A percentile compares a stretch with the other conserved stretches of the same genome.
These are phyloP conservation scores for Harlomillsia oculata DNA, from an alignment of 1,140 invertebrate species.

Conservation along the genomic window DNA sequence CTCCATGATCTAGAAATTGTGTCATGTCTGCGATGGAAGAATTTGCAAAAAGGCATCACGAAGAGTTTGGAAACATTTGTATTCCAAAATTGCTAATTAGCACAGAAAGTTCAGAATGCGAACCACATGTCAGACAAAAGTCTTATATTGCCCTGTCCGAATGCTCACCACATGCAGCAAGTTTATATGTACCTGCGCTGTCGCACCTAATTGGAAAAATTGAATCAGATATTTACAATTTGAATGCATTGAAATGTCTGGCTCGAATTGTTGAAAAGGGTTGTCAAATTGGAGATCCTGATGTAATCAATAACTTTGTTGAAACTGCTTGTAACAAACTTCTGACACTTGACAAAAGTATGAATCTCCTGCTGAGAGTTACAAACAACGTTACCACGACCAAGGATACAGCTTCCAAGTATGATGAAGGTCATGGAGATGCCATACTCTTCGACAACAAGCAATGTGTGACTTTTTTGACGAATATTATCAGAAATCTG, in stretches of 20 bases:
- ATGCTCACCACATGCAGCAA: not conserved
- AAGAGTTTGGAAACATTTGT: constrained; percentile 7
- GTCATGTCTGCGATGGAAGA: constrained; percentile 1
- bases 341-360: not conserved
- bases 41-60: not conserved
- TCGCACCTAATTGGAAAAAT: not conserved
- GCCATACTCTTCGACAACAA: not conserved
- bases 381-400: not conserved
- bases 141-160: not conserved
- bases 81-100: not conserved
- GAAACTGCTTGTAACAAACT: constrained; percentile 3
- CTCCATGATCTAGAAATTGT: not conserved
- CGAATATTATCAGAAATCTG: no score
- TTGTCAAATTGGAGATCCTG: not conserved
- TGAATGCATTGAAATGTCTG: not conserved
- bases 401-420: not conserved
- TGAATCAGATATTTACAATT: not conserved
- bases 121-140: no score
- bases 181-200: not conserved
- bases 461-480: not conserved
- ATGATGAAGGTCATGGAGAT: not conserved
- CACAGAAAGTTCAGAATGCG: not conserved
- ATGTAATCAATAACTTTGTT: not conserved
- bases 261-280: constrained; percentile 9
- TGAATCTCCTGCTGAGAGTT: no score